These are phyloP conservation scores for Drosophila tristis DNA, from an alignment of 1,140 invertebrate genomes.

Conservation along the genomic window DNA sequence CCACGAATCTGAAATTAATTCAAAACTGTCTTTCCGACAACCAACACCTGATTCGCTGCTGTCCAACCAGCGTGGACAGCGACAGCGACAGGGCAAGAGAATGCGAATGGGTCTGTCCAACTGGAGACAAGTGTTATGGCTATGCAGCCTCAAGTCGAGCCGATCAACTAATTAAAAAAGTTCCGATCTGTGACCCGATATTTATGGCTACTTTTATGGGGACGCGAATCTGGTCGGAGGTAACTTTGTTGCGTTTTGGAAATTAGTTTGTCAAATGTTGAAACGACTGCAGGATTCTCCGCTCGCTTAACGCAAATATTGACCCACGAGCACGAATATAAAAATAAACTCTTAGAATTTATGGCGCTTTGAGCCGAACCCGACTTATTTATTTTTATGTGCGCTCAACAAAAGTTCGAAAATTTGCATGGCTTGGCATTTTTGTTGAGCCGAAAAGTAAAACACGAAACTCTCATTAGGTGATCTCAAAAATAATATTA, in stretches of 20 bases:
- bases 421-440: slow-evolving; percentile 71
- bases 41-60: slow-evolving; percentile 73
- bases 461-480: slow-evolving; percentile 80
- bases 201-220: slow-evolving; percentile 57
- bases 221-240: background rate
- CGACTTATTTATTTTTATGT: slow-evolving; percentile 72
- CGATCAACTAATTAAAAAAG: slow-evolving; percentile 61
- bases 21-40: slow-evolving; percentile 16
- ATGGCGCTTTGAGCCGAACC: slow-evolving; percentile 56
- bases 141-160: background rate
- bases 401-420: slow-evolving; percentile 43
- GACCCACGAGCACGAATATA: slow-evolving; percentile 37
- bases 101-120: slow-evolving; percentile 18
- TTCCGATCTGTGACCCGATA: slow-evolving; percentile 28
- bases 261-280: slow-evolving; percentile 74
- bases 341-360: slow-evolving; percentile 80
- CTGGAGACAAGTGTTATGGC: slow-evolving; percentile 46
- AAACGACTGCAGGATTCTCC: slow-evolving; percentile 41
- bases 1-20: slow-evolving; percentile 28
- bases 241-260: slow-evolving; percentile 57
- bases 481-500: slow-evolving; percentile 56
- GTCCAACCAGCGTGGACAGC: background rate
- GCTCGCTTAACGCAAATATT: slow-evolving; percentile 73
- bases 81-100: too few relatives aligned
- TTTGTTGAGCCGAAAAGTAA: slow-evolving; percentile 58